phyloP scores from a whole-genome alignment of 2,888 invertebrate species.

The Rotaria macrura region DNA sequence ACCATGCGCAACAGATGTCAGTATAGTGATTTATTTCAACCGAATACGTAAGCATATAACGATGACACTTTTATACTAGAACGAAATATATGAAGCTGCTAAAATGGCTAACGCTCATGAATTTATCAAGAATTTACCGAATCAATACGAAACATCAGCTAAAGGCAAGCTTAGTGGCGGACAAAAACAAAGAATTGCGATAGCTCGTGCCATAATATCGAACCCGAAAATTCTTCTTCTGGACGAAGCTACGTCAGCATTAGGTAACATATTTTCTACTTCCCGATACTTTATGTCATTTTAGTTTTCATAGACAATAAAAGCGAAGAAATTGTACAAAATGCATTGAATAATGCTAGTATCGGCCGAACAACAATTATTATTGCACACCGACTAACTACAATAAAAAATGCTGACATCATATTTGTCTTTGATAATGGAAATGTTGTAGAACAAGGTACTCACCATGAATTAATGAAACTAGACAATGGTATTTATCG shows the following conservation, averaged over 20 bases:
- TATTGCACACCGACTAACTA: conserved; percentile 56
- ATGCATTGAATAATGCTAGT: conserved; percentile 34
- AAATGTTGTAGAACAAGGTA: conserved; percentile 34
- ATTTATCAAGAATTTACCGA: conserved; percentile 41
- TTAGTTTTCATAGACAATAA: conserved; percentile 67
- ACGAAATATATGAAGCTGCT: conserved; percentile 45
- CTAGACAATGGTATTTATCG: conserved; percentile 27
- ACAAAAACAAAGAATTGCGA: conserved; percentile 44
- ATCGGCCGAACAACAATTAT: conserved; percentile 39
- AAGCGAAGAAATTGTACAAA: conserved; percentile 28
- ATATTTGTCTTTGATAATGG: conserved; percentile 54
- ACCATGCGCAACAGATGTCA: conserved; percentile 39
- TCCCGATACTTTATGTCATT: no score
- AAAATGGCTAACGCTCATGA: conserved; percentile 50
- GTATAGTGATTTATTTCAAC: conserved; percentile 22
- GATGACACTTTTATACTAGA: conserved; percentile 20
- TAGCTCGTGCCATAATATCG: conserved; percentile 51
- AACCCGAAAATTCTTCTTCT: conserved; percentile 60
- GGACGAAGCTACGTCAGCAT: conserved; percentile 47
- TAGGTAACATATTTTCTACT: no score
- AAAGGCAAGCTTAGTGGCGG: conserved; percentile 45
- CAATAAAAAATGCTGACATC: conserved; percentile 63
- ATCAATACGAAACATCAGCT: conserved; percentile 48
- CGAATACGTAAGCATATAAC: no score
- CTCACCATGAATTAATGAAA: conserved; percentile 26